Conservation (phyloP, 2,888 invertebrate species). For the Noctuana brunneofusca region DNA sequence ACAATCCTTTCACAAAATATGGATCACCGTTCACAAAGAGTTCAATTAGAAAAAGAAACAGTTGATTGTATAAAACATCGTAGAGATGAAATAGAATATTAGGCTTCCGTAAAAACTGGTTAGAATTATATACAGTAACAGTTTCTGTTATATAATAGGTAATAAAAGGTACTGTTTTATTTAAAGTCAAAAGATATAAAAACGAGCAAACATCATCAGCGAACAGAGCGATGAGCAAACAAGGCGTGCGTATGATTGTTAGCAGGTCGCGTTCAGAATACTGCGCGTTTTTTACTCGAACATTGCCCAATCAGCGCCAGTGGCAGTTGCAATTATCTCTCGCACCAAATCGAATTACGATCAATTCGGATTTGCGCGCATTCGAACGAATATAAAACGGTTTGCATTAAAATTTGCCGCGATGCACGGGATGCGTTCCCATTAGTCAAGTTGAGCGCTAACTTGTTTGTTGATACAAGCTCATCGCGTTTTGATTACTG, state of each 20-base stretch:
- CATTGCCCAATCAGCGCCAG: slow-evolving; percentile 78
- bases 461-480: slow-evolving; percentile 66
- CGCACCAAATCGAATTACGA: slow-evolving; percentile 81
- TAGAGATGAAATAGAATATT: too few relatives aligned
- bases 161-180: slow-evolving; percentile 26
- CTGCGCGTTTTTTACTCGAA: slow-evolving; percentile 68
- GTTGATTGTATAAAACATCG: too few relatives aligned
- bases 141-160: background rate
- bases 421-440: slow-evolving; percentile 80
- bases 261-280: slow-evolving; percentile 48
- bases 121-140: background rate
- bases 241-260: slow-evolving; percentile 74
- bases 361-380: slow-evolving; percentile 83
- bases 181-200: slow-evolving; percentile 57
- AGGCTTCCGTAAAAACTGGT: too few relatives aligned
- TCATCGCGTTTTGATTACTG: slow-evolving; percentile 38
- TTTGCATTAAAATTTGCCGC: slow-evolving; percentile 82
- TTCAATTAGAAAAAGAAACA: too few relatives aligned
- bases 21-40: too few relatives aligned
- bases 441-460: slow-evolving; percentile 72
- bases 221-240: slow-evolving; percentile 66
- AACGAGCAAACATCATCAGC: slow-evolving; percentile 76
- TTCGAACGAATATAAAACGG: slow-evolving; percentile 82
- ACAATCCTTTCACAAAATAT: too few relatives aligned
- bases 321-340: slow-evolving; percentile 83